Evolutionary conservation across 2,888 invertebrate genomes (phyloP).

Genomic region (Polyommatus iphigenia): DNA sequence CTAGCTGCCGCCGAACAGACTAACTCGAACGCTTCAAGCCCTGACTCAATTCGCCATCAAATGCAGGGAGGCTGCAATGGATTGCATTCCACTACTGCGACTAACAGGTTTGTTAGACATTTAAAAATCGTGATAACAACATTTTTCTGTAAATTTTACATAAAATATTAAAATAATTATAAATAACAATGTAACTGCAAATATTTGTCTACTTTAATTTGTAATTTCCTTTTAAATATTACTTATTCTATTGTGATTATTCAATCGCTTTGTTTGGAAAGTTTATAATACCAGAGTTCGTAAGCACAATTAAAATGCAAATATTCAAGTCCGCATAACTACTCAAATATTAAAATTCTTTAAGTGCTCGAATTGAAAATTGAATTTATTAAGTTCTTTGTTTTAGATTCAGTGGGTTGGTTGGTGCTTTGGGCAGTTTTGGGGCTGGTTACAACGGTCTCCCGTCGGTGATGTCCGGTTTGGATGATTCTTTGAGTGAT

Average conservation of each 20-base stretch:
- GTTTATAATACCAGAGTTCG: constrained; percentile 9
- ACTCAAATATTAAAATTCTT: constrained; percentile 3
- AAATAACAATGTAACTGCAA: no score
- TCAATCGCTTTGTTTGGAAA: constrained; percentile 9
- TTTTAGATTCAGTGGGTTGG: constrained; percentile 86
- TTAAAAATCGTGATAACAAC: neutral
- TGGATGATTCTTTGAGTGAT: constrained; percentile 91
- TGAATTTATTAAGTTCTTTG: constrained; percentile 13
- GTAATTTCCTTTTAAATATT: neutral
- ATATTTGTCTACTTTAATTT: neutral
- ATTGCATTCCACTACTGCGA: constrained; percentile 87
- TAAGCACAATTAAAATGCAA: constrained; percentile 7
- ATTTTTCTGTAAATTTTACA: neutral
- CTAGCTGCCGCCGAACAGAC: constrained; percentile 86
- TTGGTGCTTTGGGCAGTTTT: constrained; percentile 84
- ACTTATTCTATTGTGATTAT: constrained; percentile 7
- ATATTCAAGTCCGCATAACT: constrained; percentile 5
- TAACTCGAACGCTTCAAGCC: constrained; percentile 87
- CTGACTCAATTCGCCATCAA: constrained; percentile 85
- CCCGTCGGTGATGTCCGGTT: constrained; percentile 90
- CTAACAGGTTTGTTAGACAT: constrained; percentile 79
- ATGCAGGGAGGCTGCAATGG: constrained; percentile 90
- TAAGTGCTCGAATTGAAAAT: constrained; percentile 4
- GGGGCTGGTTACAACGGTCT: constrained; percentile 89
- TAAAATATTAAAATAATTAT: neutral